phyloP scores from a whole-genome alignment of 2,797 vertebrate genomes.

The Malurus splendens region DNA sequence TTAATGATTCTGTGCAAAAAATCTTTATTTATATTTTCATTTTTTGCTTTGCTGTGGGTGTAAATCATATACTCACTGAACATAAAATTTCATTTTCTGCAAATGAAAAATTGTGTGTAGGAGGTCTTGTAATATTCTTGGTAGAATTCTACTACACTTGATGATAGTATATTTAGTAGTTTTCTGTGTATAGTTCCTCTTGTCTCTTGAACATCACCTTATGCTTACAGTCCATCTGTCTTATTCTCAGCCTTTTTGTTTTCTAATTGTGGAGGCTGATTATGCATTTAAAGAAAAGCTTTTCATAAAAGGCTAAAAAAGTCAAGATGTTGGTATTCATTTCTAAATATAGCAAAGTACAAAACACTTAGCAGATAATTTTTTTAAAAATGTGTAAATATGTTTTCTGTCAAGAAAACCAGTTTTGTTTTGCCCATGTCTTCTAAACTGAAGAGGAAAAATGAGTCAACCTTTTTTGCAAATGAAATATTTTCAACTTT shows the following conservation, averaged over 20 bases:
- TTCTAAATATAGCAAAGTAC: neutral
- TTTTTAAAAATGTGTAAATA: neutral
- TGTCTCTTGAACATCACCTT: fast-evolving
- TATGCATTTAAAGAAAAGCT: neutral
- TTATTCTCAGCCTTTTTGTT: neutral
- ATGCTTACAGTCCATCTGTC: neutral
- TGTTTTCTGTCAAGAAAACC: neutral
- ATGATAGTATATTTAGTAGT: neutral
- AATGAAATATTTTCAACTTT: neutral
- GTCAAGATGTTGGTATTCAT: neutral
- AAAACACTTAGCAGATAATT: neutral
- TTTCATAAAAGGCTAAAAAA: neutral
- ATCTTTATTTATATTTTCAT: neutral
- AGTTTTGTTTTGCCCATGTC: neutral
- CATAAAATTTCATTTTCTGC: neutral
- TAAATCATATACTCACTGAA: neutral
- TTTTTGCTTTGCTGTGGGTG: neutral
- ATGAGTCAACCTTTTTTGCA: neutral
- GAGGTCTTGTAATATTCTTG: neutral
- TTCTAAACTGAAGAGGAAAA: neutral
- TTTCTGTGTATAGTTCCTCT: neutral
- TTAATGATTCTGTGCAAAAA: neutral
- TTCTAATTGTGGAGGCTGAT: neutral
- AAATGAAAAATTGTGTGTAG: neutral
- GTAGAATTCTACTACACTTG: neutral